Percentiles rank a stretch among this genome's conserved stretches.
These are phyloP conservation scores for Terebella lapidaria DNA, from an alignment of 2,888 invertebrate genomes.

Conservation along the genomic window DNA sequence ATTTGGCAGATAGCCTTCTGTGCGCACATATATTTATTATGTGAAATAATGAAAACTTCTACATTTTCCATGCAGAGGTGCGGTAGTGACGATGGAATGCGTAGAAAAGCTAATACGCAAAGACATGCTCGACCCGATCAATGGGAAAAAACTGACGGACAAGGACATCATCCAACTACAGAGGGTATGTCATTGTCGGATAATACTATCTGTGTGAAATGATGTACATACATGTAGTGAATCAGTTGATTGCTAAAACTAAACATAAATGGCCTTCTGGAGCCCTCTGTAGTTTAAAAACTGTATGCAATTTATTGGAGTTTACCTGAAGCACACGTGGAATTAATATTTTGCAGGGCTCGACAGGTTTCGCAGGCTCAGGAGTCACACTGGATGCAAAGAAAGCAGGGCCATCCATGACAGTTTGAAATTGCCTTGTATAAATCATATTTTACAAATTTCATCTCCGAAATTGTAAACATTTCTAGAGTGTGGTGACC, in stretches of 20 bases:
- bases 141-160: constrained; percentile 72
- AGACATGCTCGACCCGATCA: constrained; percentile 93
- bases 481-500: too few relatives aligned
- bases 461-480: too few relatives aligned
- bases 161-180: constrained; percentile 82
- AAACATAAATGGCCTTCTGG: too few relatives aligned
- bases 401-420: constrained; percentile 44
- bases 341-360: constrained; percentile 68
- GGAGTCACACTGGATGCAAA: constrained; percentile 73
- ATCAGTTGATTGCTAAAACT: too few relatives aligned
- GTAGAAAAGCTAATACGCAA: constrained; percentile 92
- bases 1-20: too few relatives aligned
- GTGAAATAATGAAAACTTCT: not conserved
- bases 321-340: too few relatives aligned
- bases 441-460: too few relatives aligned
- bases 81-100: constrained; percentile 93
- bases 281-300: too few relatives aligned
- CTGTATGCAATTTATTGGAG: too few relatives aligned
- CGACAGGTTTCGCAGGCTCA: constrained; percentile 87
- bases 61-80: constrained; percentile 79
- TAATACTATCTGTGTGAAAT: not conserved
- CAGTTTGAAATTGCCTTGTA: constrained; percentile 29
- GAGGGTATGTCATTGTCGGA: constrained; percentile 20
- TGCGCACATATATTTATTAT: not conserved
- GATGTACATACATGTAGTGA: too few relatives aligned